Conservation (phyloP, 2,113 vertebrate genomes). For the Gallinago undulata region DNA sequence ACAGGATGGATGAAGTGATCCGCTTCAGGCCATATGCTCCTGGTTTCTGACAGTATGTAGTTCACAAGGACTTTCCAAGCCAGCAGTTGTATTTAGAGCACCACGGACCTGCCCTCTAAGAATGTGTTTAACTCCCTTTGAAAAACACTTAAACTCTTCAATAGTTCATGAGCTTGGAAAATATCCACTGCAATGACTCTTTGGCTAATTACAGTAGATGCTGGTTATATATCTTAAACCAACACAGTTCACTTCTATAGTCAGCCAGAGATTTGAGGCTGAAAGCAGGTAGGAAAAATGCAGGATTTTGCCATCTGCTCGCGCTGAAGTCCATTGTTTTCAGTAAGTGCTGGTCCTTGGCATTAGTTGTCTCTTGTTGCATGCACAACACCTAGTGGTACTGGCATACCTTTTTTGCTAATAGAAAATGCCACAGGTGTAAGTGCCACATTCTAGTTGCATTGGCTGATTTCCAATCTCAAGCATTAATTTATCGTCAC, state of each 20-base stretch:
- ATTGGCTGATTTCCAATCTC: conserved; percentile 31
- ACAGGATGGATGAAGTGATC: neutral
- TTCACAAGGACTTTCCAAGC: neutral
- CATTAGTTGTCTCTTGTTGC: neutral
- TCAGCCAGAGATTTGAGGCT: neutral
- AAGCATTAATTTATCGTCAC: conserved; percentile 46
- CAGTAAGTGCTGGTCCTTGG: neutral
- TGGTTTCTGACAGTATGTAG: neutral
- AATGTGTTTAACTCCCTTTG: neutral
- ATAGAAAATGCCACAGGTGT: conserved; percentile 29
- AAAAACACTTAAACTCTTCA: conserved; percentile 6
- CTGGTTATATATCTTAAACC: neutral
- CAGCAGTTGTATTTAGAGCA: neutral
- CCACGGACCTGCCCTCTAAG: neutral
- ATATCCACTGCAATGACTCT: neutral
- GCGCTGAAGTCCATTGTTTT: neutral
- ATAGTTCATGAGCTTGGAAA: neutral
- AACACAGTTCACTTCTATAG: neutral
- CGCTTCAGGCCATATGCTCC: neutral
- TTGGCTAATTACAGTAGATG: neutral
- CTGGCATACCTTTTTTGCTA: neutral
- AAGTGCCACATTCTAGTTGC: conserved; percentile 17
- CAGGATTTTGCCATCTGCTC: conserved; percentile 25
- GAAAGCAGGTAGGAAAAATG: neutral
- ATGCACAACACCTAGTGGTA: neutral